Conservation (phyloP, 2,888 invertebrate species). For the Ernsta delagoae region DNA sequence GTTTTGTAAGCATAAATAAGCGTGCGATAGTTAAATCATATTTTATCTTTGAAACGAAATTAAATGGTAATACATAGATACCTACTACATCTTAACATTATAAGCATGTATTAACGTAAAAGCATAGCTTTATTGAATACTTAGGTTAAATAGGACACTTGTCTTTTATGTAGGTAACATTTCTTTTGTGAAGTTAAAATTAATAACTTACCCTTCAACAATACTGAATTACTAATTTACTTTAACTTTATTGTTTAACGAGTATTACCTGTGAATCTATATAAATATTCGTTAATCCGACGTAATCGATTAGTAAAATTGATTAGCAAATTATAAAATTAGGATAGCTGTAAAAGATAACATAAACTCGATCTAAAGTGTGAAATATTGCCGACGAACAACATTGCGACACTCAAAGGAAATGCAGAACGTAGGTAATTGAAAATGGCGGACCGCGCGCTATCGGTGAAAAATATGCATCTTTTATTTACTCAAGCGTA, state of each 20-base stretch:
- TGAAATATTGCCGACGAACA: not conserved
- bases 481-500: conserved; percentile 73
- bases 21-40: too few relatives aligned
- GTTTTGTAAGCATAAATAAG: too few relatives aligned
- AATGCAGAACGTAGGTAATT: conserved; percentile 24
- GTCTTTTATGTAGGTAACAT: too few relatives aligned
- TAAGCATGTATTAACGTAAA: too few relatives aligned
- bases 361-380: not conserved
- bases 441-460: conserved; percentile 40
- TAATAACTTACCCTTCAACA: too few relatives aligned
- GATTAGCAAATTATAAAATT: conserved; percentile 11
- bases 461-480: conserved; percentile 75
- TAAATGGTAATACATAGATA: too few relatives aligned
- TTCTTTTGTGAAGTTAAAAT: too few relatives aligned
- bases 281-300: conserved; percentile 4
- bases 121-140: too few relatives aligned
- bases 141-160: too few relatives aligned
- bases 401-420: conserved; percentile 16
- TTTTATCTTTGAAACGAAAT: too few relatives aligned
- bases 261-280: not conserved
- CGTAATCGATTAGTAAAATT: conserved; percentile 4
- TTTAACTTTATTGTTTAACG: not conserved
- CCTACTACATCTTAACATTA: too few relatives aligned
- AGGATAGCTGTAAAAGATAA: conserved; percentile 4
- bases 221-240: too few relatives aligned